These are phyloP conservation scores for Parasteatoda tepidariorum DNA, from an alignment of 1,140 invertebrate genomes.

Conservation along the genomic window DNA sequence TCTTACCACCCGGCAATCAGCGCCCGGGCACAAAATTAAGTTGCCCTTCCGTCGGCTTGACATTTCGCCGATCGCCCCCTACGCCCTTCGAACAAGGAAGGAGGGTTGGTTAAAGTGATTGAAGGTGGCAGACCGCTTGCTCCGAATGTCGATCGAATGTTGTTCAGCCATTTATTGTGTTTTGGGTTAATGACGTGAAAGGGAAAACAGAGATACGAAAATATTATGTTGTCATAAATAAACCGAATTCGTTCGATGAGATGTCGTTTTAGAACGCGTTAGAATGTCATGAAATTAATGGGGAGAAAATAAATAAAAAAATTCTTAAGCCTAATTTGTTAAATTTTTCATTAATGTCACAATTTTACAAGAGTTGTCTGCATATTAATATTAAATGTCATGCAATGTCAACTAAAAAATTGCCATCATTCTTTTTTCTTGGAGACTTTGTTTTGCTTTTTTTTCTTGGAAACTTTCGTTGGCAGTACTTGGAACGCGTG, in stretches of 20 bases:
- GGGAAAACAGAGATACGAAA: neutral
- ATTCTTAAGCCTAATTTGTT: too few relatives aligned
- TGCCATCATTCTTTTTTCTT: too few relatives aligned
- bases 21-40: constrained; percentile 39
- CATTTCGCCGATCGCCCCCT: constrained; percentile 1
- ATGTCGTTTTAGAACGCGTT: too few relatives aligned
- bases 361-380: too few relatives aligned
- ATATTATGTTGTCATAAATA: neutral
- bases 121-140: constrained; percentile 15
- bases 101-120: neutral
- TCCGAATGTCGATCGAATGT: neutral
- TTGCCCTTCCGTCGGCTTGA: constrained; percentile 13
- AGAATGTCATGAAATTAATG: too few relatives aligned
- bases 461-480: too few relatives aligned
- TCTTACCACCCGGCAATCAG: neutral
- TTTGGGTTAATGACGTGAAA: neutral
- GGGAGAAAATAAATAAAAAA: too few relatives aligned
- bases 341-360: too few relatives aligned
- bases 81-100: neutral
- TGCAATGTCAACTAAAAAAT: too few relatives aligned
- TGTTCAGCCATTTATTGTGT: neutral
- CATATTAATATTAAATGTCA: too few relatives aligned
- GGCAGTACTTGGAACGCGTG: too few relatives aligned
- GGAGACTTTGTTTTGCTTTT: too few relatives aligned
- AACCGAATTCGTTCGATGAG: neutral